A percentile compares a stretch with the other conserved stretches of the same genome.
These are phyloP conservation scores for Pangasius mekongensis DNA, from an alignment of 2,797 vertebrate species.

Conservation along the genomic window DNA sequence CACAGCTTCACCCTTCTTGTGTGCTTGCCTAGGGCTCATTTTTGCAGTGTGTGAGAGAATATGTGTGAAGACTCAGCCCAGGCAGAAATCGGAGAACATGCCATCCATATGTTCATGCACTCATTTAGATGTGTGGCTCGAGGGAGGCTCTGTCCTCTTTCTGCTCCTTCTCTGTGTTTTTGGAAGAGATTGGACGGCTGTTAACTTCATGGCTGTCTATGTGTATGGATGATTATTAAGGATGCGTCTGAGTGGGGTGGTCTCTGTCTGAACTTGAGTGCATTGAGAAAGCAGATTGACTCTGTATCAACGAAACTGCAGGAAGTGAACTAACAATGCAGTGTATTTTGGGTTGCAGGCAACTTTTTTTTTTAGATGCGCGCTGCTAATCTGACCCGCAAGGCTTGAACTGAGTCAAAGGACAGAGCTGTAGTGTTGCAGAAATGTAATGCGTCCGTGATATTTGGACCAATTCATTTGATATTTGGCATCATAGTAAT, in stretches of 20 bases:
- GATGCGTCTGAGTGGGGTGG: neutral
- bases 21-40: constrained; percentile 52
- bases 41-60: constrained; percentile 26
- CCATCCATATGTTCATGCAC: constrained; percentile 40
- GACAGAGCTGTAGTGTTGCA: neutral
- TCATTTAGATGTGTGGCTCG: constrained; percentile 49
- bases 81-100: constrained; percentile 31
- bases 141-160: constrained; percentile 31
- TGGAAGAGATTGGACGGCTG: neutral
- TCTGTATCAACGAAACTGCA: neutral
- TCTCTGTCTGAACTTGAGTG: neutral
- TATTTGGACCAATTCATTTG: neutral
- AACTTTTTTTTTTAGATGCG: neutral
- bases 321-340: neutral
- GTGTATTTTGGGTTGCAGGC: neutral
- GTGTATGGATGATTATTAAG: neutral
- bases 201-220: neutral
- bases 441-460: neutral
- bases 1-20: constrained; percentile 42
- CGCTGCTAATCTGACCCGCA: no score
- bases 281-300: neutral
- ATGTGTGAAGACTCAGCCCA: constrained; percentile 47
- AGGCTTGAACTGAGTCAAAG: neutral
- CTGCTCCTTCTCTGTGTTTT: neutral
- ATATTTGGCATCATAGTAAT: neutral